These are phyloP conservation scores for Physella acuta DNA, from an alignment of 1,140 invertebrate species.

Conservation along the genomic window DNA sequence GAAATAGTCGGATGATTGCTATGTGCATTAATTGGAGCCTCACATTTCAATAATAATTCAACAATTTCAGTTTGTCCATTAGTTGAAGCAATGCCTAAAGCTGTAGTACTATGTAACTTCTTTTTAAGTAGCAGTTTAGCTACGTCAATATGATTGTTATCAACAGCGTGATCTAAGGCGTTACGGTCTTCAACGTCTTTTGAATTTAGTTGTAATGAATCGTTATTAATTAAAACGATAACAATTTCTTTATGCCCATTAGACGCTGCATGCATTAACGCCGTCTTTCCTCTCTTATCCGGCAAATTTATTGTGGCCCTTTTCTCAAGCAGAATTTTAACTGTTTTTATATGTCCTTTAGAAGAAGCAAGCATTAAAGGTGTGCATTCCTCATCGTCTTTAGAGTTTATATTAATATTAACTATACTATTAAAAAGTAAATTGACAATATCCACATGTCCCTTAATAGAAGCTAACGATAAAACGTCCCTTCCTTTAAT, in stretches of 20 bases:
- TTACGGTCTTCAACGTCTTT: background rate
- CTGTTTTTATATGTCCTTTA: background rate
- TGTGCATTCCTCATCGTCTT: no score
- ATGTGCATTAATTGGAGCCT: no score
- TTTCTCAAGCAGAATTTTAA: background rate
- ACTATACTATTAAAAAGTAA: background rate
- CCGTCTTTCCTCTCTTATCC: background rate
- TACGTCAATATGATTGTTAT: no score
- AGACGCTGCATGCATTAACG: background rate
- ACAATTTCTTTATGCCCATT: background rate
- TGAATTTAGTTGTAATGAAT: background rate
- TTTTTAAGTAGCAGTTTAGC: no score
- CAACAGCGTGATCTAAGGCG: no score
- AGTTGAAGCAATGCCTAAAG: no score
- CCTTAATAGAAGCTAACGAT: background rate
- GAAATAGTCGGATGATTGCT: no score
- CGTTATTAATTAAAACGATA: background rate
- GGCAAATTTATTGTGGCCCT: background rate
- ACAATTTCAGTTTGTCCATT: no score
- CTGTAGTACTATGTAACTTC: no score
- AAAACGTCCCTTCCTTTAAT: background rate
- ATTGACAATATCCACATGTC: background rate
- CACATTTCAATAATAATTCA: no score
- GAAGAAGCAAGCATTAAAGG: background rate
- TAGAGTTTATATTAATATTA: background rate